Conservation (phyloP, 2,888 invertebrate genomes). For the Tuta absoluta region DNA sequence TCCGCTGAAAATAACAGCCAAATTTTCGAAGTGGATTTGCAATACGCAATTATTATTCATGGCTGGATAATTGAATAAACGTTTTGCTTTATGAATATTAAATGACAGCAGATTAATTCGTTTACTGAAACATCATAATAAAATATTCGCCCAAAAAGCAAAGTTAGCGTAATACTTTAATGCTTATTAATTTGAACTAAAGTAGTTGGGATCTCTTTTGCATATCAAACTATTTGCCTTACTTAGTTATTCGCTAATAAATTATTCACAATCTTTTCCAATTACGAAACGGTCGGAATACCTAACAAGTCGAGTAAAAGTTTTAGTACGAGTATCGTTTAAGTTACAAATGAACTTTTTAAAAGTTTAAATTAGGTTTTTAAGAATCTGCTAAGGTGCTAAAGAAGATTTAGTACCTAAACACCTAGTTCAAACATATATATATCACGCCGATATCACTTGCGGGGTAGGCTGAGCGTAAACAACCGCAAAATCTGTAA, state of each 20-base stretch:
- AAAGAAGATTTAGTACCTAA: too few species aligned
- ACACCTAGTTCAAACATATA: too few species aligned
- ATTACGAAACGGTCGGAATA: neutral
- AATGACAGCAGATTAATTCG: neutral
- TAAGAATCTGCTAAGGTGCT: neutral
- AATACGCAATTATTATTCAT: constrained; percentile 4
- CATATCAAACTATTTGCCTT: neutral
- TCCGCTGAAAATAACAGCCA: neutral
- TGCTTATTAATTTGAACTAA: neutral
- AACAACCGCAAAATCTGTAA: too few species aligned
- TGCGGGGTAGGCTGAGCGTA: too few species aligned
- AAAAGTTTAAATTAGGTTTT: neutral
- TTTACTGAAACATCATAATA: neutral
- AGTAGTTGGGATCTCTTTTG: neutral
- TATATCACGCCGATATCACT: too few species aligned
- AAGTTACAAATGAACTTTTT: neutral
- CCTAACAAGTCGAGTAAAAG: neutral
- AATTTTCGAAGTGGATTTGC: neutral
- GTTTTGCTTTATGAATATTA: neutral
- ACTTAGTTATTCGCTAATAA: neutral
- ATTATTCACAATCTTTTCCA: neutral
- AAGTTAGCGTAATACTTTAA: neutral
- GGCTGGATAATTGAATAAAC: neutral
- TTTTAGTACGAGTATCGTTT: neutral
- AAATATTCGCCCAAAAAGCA: constrained; percentile 1